Base-by-base conservation (phyloP, 2,113 vertebrate genomes). In the Crotalus horridus region DNA sequence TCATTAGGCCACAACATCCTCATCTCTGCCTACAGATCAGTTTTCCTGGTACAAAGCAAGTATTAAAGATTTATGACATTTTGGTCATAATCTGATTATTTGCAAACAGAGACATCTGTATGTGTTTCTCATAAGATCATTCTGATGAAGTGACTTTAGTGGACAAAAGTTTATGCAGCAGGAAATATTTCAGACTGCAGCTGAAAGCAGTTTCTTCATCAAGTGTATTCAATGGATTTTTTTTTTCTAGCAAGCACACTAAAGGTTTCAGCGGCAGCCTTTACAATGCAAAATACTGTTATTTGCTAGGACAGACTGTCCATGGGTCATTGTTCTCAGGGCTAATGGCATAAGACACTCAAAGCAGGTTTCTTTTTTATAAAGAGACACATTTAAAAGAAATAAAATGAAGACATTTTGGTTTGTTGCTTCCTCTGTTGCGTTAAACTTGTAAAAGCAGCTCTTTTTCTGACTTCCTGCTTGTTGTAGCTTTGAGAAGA, bases 401-500 rank as follows among this genome's bases (percentile, higher is more conserved):
- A 69, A 69, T n/a, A 21, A 81, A 43, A 81, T 21, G 17, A 81
- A 81, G 74, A 39, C n/a, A 26, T 64, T 92, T 88, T 55, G 56
- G 9, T n/a, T 21, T 59, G 39, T 43, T 81, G 74, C 74, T 81
- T 21, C 74, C 74, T 21, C 33, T 81, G 74, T 9, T 43, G 33
- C 33, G 92, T 91, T 53, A 91, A 93, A 93, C 74, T 23, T 91
- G 93, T 74, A 93, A 96, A 93, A 87, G 1, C 6, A 17, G 33
- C 94, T 89, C 90, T 91, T 85, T 92, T 29, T 94, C 89, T 89
- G 81, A 46, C 48, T 85, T 95, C 89, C 93, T 96, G 92, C 56
- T 81, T 85, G 13, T 81, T 94, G 85, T 4, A 88, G 94, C 93
- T 96, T 90, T 94, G 26, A 54, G 93, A 94, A 97, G 94, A 97